Evolutionary conservation across 1,140 invertebrate genomes (phyloP), one percentile per base, ranked within the genome.

Genomic region (Elysia chlorotica): DNA sequence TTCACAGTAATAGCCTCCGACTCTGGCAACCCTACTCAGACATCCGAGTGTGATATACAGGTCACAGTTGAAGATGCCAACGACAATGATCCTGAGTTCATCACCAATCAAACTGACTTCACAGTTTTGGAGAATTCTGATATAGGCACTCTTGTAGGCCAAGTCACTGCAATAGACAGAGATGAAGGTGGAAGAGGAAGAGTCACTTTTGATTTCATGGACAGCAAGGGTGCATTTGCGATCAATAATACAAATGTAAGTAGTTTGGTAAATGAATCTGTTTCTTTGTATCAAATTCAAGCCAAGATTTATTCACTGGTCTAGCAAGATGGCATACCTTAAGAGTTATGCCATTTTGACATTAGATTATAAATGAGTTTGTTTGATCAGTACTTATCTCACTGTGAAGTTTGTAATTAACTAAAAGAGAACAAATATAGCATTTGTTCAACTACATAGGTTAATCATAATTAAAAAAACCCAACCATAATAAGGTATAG

Each of bases 131-230:
- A 98, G 88, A 91, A 96, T 83, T 90, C 92, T 1, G 89, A 90
- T 36, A 89, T 94, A 2, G 88, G 89, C 0, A 94, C 93, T 0
- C 89, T 92, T 68, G 90, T 98, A 1, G 91, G 91, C 0, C 88
- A 89, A n/a, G 91, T 98, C n/a, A 89, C 91, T 78, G 96, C 96
- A 0, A 90, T 87, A 67, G 96, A 98, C 88, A 90, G 92, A 0
- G 96, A 98, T 86, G 77, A 69, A 90, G 95, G 94, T 10, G 53
- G 23, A 3, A 77, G 75, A 31, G 76, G 38, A n/a, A 65, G 54
- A 19, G 70, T 77, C 14, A 75, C 76, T 6, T 77, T 68, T 36
- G 30, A 61, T 28, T 65, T 74, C n/a, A 62, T 14, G 23, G 70
- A 77, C 23, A 54, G 66, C 31, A 31, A 48, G 21, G 37, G 37